These are phyloP conservation scores for Tachycineta bicolor DNA, from an alignment of 2,113 vertebrate genomes.

Conservation along the genomic window DNA sequence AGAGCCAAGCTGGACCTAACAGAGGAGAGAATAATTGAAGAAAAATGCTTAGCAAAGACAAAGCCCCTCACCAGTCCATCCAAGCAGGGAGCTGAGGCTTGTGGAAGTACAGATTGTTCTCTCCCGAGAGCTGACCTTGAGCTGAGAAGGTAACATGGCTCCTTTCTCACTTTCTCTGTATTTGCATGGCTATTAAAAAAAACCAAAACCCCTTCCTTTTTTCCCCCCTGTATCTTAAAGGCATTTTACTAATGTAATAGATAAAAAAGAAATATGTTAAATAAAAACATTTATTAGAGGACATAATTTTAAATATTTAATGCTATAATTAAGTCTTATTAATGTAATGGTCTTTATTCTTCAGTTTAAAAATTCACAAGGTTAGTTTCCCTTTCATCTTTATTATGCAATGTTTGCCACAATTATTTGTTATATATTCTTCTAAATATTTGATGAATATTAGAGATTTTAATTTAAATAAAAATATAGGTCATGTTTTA, in stretches of 20 bases:
- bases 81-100: neutral
- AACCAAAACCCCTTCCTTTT: neutral
- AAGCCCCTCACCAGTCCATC: neutral
- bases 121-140: neutral
- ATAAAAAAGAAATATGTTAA: constrained; percentile 67
- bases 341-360: constrained; percentile 68
- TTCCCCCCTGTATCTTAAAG: neutral
- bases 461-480: constrained; percentile 64
- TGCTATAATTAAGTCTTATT: constrained; percentile 72
- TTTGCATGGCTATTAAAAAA: neutral
- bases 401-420: constrained; percentile 65
- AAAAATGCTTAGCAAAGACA: neutral
- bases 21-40: neutral
- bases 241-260: constrained; percentile 42
- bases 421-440: constrained; percentile 69
- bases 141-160: neutral
- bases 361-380: constrained; percentile 67
- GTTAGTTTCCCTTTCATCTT: constrained; percentile 70
- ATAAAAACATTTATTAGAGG: constrained; percentile 70
- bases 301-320: constrained; percentile 73
- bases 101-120: neutral
- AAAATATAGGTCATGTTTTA: constrained; percentile 30
- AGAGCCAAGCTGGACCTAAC: neutral
- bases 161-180: neutral
- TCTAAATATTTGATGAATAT: constrained; percentile 65